Percentiles rank a stretch among this genome's conserved stretches.
Evolutionary conservation across 2,797 vertebrate genomes (phyloP).

Genomic region (Poecilia picta): DNA sequence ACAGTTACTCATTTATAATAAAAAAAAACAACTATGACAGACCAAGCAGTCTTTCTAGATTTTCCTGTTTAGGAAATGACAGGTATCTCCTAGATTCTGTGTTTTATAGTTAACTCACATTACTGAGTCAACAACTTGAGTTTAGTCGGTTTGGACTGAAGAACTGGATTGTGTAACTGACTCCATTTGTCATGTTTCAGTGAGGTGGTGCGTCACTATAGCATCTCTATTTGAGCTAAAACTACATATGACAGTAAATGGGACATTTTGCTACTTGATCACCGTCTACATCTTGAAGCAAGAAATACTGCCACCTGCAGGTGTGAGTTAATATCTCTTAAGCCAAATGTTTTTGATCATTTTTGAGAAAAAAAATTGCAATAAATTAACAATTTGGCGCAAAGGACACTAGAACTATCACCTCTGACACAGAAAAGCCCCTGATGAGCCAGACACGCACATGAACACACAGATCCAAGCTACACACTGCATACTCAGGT

Average conservation of each 20-base stretch:
- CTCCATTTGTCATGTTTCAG: slow-evolving; percentile 13
- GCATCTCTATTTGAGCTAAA: slow-evolving; percentile 34
- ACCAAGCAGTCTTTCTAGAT: neutral
- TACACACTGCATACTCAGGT: slow-evolving; percentile 43
- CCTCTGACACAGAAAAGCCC: slow-evolving; percentile 46
- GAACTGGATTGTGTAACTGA: neutral
- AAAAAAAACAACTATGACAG: neutral
- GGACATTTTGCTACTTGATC: no score
- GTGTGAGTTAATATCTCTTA: no score
- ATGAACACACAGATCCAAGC: slow-evolving; percentile 4
- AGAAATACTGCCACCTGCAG: neutral
- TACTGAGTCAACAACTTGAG: slow-evolving; percentile 11
- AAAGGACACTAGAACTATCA: slow-evolving; percentile 50
- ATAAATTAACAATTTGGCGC: neutral
- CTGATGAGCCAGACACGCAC: slow-evolving; percentile 21
- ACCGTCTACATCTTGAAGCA: neutral
- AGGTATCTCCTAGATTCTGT: slow-evolving; percentile 1
- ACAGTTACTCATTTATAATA: neutral
- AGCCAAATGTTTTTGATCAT: no score
- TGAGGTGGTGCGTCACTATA: slow-evolving; percentile 16
- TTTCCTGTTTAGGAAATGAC: neutral
- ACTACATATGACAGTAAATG: neutral
- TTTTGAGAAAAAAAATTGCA: no score
- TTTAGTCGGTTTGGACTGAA: neutral
- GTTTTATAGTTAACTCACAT: slow-evolving; percentile 12